Evolutionary conservation across 1,140 invertebrate genomes (phyloP), one percentile per base, ranked within the genome.

Genomic region (Macrocentrus cingulum): DNA sequence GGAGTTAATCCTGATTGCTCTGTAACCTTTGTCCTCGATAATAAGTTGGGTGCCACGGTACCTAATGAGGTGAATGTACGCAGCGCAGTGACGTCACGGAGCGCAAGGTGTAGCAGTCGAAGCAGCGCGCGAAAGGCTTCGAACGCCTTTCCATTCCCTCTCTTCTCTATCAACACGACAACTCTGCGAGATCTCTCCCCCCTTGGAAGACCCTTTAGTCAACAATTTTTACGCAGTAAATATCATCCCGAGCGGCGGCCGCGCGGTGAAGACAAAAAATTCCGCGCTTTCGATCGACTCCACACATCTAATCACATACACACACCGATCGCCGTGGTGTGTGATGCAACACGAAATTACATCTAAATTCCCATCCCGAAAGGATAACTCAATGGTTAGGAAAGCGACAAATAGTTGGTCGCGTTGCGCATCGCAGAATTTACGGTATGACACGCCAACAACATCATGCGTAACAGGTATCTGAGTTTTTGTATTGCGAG

Each of bases 51-150:
- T 29, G 44, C 45, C 34, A 32, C 29, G 52, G 22, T 46, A 60
- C 51, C 55, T 55, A 55, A 60, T 60, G 37, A 60, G 58, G 58
- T 60, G 58, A 60, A 60, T 50, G 58, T 60, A 60, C 58, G 58
- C 51, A 60, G 52, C 37, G 36, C 50, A n/a, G 18, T 60, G 51
- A 60, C 58, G 51, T 60, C 58, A 60, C 19, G 34, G 44, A 60
- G 45, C 50, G 45, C 52, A 60, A 60, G 58, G 58, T 60, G 58
- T 57, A 50, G 19, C 13, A 25, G 41, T 51, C 16, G 22, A 37
- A 50, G 22, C 50, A 15, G 11, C 18, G 29, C 44, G 42, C 53
- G 42, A 56, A 56, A 56, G 53, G 53, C 53, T 46, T 13, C 32
- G 22, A 18, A 15, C 46, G 48, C 41, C 63, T 61, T 66, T 23